These are phyloP conservation scores for Harpalus rufipes DNA, from an alignment of 2,888 invertebrate genomes.

Conservation along the genomic window DNA sequence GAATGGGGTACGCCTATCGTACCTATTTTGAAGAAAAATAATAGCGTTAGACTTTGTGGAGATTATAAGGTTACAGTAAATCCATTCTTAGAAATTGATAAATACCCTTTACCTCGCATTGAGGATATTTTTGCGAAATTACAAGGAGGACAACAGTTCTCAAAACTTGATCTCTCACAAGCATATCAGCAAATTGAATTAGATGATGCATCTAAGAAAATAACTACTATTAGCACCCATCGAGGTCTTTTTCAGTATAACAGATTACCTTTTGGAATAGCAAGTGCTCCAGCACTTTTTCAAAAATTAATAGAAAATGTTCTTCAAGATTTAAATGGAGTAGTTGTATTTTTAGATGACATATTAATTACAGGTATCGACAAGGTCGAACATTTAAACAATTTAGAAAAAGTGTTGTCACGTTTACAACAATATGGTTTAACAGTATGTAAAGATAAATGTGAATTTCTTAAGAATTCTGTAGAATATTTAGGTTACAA, in stretches of 20 bases:
- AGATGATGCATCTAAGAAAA: constrained; percentile 63
- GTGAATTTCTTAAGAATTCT: constrained; percentile 61
- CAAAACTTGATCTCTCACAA: constrained; percentile 69
- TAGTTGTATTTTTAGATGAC: constrained; percentile 71
- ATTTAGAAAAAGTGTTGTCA: constrained; percentile 58
- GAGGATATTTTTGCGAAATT: constrained; percentile 65
- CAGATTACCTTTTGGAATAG: constrained; percentile 70
- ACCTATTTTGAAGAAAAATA: constrained; percentile 53
- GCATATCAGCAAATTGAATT: constrained; percentile 55
- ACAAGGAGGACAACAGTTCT: constrained; percentile 67
- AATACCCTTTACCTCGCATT: constrained; percentile 68
- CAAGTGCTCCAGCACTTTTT: constrained; percentile 71
- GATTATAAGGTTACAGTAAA: constrained; percentile 70
- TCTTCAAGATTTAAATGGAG: constrained; percentile 69
- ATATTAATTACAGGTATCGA: constrained; percentile 69
- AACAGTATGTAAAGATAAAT: constrained; percentile 67
- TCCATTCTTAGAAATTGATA: constrained; percentile 70
- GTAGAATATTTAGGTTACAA: constrained; percentile 15
- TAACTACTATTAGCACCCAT: constrained; percentile 70
- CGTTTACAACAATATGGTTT: constrained; percentile 67
- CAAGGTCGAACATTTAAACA: constrained; percentile 52
- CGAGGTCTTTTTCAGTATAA: constrained; percentile 70
- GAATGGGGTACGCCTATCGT: constrained; percentile 6
- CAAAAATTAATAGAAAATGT: constrained; percentile 71
- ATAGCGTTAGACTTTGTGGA: constrained; percentile 66